A percentile compares a stretch with the other conserved stretches of the same genome.
Evolutionary conservation across 2,888 invertebrate species (phyloP).

Genomic region (Megastigmus dorsalis): DNA sequence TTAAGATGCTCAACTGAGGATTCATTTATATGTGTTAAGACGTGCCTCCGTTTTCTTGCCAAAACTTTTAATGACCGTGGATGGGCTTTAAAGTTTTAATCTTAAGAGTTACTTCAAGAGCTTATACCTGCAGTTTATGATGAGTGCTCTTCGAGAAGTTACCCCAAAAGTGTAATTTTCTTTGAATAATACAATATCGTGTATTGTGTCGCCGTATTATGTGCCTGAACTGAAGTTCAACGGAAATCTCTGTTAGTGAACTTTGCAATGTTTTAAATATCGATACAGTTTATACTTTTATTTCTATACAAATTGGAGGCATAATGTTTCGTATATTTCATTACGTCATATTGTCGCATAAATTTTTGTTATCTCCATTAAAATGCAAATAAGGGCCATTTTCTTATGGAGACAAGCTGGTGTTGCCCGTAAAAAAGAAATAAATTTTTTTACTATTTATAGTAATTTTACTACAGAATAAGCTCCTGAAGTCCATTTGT

Average conservation of each 20-base stretch:
- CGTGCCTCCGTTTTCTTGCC: slow-evolving; percentile 60
- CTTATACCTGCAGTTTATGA: slow-evolving; percentile 62
- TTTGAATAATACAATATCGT: slow-evolving; percentile 30
- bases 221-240: background rate
- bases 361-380: no score
- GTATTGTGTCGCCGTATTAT: background rate
- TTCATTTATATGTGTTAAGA: slow-evolving; percentile 69
- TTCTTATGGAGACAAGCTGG: no score
- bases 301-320: no score
- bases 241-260: background rate
- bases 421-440: no score
- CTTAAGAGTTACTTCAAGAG: slow-evolving; percentile 60
- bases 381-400: no score
- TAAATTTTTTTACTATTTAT: no score
- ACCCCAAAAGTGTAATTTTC: slow-evolving; percentile 61
- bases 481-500: no score
- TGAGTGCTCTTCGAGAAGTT: slow-evolving; percentile 61
- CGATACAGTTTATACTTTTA: no score
- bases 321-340: no score
- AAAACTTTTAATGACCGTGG: slow-evolving; percentile 67
- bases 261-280: no score
- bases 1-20: slow-evolving; percentile 63
- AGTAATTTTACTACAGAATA: no score
- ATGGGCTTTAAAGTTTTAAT: slow-evolving; percentile 64
- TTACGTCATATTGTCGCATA: no score